phyloP scores from a whole-genome alignment of 2,888 invertebrate genomes.

The Agrilus mali region DNA sequence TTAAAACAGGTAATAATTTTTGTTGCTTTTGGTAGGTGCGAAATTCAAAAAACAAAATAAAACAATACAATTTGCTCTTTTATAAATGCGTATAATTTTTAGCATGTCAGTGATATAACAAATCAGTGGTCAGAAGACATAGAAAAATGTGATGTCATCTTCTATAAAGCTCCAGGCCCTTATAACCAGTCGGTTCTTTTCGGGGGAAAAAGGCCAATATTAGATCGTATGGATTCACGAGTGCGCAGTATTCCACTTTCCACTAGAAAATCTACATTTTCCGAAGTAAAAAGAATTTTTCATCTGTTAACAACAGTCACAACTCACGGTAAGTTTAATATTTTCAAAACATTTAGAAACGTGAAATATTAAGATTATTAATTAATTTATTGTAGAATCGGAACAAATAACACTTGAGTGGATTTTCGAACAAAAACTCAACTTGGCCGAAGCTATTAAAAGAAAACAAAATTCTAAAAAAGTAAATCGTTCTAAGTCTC shows the following conservation, averaged over 20 bases:
- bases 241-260: constrained; percentile 67
- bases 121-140: constrained; percentile 55
- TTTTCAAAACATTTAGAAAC: neutral
- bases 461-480: constrained; percentile 19
- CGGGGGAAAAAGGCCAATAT: constrained; percentile 55
- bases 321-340: constrained; percentile 46
- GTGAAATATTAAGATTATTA: too few relatives aligned
- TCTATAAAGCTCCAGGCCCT: constrained; percentile 65
- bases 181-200: constrained; percentile 60
- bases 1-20: constrained; percentile 46
- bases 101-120: constrained; percentile 67
- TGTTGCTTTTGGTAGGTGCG: constrained; percentile 9
- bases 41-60: neutral
- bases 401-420: constrained; percentile 31
- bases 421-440: constrained; percentile 20
- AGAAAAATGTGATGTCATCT: constrained; percentile 52
- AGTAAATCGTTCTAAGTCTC: constrained; percentile 46
- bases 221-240: constrained; percentile 49
- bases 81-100: neutral
- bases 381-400: constrained; percentile 36
- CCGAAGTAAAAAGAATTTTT: constrained; percentile 65
- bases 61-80: too few relatives aligned
- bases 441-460: constrained; percentile 19
- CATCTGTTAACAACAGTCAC: constrained; percentile 51
- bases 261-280: constrained; percentile 67